phyloP scores from a whole-genome alignment of 2,888 invertebrate genomes.

The Adelognathus sp. region DNA sequence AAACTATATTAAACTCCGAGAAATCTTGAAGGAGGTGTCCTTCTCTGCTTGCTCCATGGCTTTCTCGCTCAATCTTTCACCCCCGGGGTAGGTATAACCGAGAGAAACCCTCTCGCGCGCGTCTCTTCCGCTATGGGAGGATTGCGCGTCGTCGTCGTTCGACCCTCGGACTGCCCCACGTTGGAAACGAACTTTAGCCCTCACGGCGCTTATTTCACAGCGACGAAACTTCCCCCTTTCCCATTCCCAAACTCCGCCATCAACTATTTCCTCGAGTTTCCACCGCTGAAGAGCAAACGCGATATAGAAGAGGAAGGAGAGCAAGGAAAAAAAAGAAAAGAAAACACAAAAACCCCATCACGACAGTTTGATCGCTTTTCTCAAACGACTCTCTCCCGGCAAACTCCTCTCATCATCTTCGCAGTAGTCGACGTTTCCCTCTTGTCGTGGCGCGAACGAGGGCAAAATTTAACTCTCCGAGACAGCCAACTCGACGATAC shows the following conservation, averaged over 20 bases:
- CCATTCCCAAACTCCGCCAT: slow-evolving; percentile 44
- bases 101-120: slow-evolving; percentile 41
- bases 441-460: slow-evolving; percentile 16
- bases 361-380: slow-evolving; percentile 77
- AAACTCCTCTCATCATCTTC: slow-evolving; percentile 47
- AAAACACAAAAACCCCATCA: slow-evolving; percentile 70
- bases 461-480: slow-evolving; percentile 29
- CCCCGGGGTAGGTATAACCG: too few species aligned
- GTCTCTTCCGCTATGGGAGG: slow-evolving; percentile 34
- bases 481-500: slow-evolving; percentile 18
- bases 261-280: slow-evolving; percentile 32
- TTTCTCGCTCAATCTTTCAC: slow-evolving; percentile 66
- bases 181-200: slow-evolving; percentile 46
- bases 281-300: slow-evolving; percentile 19
- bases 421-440: slow-evolving; percentile 2
- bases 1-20: slow-evolving; percentile 81
- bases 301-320: too few species aligned
- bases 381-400: slow-evolving; percentile 54
- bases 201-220: slow-evolving; percentile 41
- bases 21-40: slow-evolving; percentile 80
- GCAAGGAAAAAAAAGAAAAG: not conserved
- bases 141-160: slow-evolving; percentile 32
- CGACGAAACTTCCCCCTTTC: slow-evolving; percentile 59
- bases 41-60: slow-evolving; percentile 62
- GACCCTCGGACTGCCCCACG: slow-evolving; percentile 23